Conservation (phyloP, 1,140 invertebrate species). For the Aphaenogaster ashmeadi region DNA sequence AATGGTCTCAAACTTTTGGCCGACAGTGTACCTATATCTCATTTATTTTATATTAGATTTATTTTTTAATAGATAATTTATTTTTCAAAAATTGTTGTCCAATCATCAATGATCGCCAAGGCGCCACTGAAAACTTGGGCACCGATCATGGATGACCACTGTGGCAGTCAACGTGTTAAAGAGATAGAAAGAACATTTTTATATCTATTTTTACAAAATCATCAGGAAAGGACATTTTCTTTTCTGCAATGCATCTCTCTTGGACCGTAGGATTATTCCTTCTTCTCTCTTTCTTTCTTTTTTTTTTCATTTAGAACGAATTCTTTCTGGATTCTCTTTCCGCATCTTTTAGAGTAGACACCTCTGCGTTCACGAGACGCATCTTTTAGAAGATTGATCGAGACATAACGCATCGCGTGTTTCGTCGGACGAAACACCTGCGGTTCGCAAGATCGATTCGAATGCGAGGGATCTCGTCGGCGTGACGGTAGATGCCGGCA, state of each 20-base stretch:
- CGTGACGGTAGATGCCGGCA: conserved; percentile 44
- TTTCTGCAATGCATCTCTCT: neutral
- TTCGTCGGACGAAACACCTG: conserved; percentile 32
- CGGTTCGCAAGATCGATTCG: conserved; percentile 28
- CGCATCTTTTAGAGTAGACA: neutral
- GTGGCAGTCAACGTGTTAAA: neutral
- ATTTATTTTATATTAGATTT: neutral
- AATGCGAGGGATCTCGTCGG: neutral
- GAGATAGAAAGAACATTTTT: neutral
- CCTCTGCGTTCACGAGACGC: too few relatives aligned
- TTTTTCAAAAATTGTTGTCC: too few relatives aligned
- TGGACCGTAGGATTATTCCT: neutral
- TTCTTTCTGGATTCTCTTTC: neutral
- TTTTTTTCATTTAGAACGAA: neutral
- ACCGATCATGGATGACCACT: too few relatives aligned
- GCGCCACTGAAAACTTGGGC: too few relatives aligned
- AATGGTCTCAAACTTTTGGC: too few relatives aligned
- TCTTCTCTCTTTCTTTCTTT: neutral
- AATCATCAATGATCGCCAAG: too few relatives aligned
- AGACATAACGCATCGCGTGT: neutral
- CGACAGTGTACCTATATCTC: too few relatives aligned
- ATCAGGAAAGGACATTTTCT: neutral
- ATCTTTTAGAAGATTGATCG: neutral
- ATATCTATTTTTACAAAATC: neutral
- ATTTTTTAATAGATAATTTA: too few relatives aligned